Base-by-base conservation (phyloP, 2,113 vertebrate species). In the Gymnorhina tibicen region DNA sequence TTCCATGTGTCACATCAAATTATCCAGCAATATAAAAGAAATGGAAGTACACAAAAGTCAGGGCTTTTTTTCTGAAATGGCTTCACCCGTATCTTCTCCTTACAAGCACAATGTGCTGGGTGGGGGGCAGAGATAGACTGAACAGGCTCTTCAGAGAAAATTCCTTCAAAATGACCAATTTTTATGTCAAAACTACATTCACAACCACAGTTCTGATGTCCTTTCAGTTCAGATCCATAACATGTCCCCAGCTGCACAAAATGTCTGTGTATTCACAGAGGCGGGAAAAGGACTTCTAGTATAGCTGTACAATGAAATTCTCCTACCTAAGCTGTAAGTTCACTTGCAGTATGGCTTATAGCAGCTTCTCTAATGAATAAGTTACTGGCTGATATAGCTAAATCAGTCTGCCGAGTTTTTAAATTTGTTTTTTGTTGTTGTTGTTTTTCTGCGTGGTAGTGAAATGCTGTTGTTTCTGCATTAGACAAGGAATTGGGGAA, bases 21-120 rank as follows among this genome's bases (percentile, higher is more conserved):
- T 96, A 87, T 32, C 77, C 69, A 85, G 80, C 56, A 75, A 72
- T 64, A 94, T 67, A 89, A 95, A 95, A 93, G 89, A 94, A 91
- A 95, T 47, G 33, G 63, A 88, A 78, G 83, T 93, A 95, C 89
- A 97, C 94, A 91, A 75, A 95, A 91, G 80, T 89, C 89, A 82
- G 66, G 58, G 77, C 11, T 87, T 93, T 87, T 62, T 72, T 89
- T 67, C 76, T 95, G 86, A 86, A 94, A 81, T 68, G 56, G 41
- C 56, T 96, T 87, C 66, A 85, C 44, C 77, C 0, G 0, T 92
- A 82, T 92, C 89, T 89, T 91, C 69, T 84, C 41, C 89, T 87
- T 79, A 64, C 84, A 95, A 95, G 49, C 37, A 92, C 91, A 92
- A 59, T 81, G n/a, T 84, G 56, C 68, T 81, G 91, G 50, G 72